phyloP scores from a whole-genome alignment of 2,888 invertebrate genomes.

The Rhingia campestris region DNA sequence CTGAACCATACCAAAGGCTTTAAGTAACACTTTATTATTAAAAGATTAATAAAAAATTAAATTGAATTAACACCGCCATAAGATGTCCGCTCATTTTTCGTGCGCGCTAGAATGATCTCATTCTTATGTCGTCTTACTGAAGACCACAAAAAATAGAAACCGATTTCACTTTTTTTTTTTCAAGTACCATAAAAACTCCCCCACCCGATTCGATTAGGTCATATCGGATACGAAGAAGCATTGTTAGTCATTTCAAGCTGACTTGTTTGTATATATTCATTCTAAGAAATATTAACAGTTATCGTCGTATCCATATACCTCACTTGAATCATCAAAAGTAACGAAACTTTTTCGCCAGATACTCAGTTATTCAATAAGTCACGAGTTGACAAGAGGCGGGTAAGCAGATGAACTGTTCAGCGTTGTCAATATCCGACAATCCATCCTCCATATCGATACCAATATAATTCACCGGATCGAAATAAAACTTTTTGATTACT shows the following conservation, averaged over 20 bases:
- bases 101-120: slow-evolving; percentile 38
- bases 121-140: slow-evolving; percentile 22
- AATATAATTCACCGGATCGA: slow-evolving; percentile 30
- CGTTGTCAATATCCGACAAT: not conserved
- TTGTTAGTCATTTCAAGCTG: slow-evolving; percentile 29
- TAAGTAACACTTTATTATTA: not conserved
- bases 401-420: slow-evolving; percentile 7
- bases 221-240: not conserved
- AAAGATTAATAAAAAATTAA: slow-evolving; percentile 9
- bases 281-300: slow-evolving; percentile 26
- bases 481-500: slow-evolving; percentile 63
- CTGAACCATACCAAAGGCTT: not conserved
- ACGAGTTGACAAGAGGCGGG: not conserved
- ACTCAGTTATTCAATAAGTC: slow-evolving; percentile 17
- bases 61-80: slow-evolving; percentile 29
- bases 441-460: not conserved
- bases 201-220: slow-evolving; percentile 44
- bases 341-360: not conserved
- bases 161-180: slow-evolving; percentile 25
- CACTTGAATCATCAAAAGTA: slow-evolving; percentile 27
- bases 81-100: not conserved
- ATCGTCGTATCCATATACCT: not conserved
- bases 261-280: not conserved
- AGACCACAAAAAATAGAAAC: slow-evolving; percentile 18
- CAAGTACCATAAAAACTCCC: slow-evolving; percentile 2